A percentile compares a stretch with the other conserved stretches of the same genome.
Conservation (phyloP, 2,888 invertebrate species). For the Nemotelus nigrinus region DNA sequence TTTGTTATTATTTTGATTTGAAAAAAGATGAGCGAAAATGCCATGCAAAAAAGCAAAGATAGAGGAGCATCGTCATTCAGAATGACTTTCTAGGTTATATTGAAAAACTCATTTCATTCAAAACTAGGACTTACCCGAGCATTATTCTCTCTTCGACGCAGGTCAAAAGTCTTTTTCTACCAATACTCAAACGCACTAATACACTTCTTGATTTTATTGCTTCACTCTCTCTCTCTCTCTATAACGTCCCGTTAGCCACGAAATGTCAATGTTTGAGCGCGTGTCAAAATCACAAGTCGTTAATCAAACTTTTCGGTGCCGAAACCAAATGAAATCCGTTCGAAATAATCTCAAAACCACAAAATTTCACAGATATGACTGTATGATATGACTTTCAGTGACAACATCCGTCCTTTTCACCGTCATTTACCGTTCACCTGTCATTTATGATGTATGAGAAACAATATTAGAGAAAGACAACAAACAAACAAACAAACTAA, state of each 20-base stretch:
- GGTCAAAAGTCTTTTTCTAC: background rate
- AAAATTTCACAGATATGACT: background rate
- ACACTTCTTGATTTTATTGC: background rate
- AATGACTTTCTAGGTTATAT: background rate
- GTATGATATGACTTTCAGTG: background rate
- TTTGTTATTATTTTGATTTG: too few relatives aligned
- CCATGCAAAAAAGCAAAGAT: too few relatives aligned
- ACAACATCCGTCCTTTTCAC: too few relatives aligned
- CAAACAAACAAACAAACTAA: background rate
- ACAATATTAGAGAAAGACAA: background rate
- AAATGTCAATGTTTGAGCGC: too few relatives aligned
- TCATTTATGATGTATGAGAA: background rate
- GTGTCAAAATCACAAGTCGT: too few relatives aligned
- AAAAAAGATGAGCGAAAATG: too few relatives aligned
- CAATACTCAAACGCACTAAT: constrained; percentile 20
- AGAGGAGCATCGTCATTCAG: background rate
- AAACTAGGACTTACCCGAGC: constrained; percentile 28
- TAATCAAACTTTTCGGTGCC: too few relatives aligned
- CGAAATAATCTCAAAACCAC: background rate
- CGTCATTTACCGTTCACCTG: background rate
- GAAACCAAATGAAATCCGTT: background rate
- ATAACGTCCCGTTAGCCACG: too few relatives aligned
- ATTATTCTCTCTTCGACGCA: constrained; percentile 37
- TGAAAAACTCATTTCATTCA: background rate
- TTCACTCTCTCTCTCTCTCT: too few relatives aligned